These are phyloP conservation scores for Spinibarbus caldwelli DNA, from an alignment of 2,797 vertebrate species.

Conservation along the genomic window DNA sequence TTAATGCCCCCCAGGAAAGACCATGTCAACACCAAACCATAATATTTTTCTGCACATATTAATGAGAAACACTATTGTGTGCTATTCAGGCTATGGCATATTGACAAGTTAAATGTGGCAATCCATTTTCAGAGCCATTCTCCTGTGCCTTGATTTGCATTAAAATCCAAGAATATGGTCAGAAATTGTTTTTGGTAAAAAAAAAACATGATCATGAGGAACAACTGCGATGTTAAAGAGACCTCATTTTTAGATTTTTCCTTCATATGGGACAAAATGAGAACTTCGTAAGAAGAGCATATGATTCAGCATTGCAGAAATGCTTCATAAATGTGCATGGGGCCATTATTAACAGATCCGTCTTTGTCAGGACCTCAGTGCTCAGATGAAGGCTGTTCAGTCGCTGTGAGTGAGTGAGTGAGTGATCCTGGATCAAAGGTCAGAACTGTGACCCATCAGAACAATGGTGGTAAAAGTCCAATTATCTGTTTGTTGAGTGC, in stretches of 20 bases:
- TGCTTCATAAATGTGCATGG: not conserved
- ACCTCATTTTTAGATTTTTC: too few relatives aligned
- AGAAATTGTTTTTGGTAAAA: not conserved
- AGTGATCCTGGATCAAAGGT: slow-evolving; percentile 46
- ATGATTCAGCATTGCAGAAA: not conserved
- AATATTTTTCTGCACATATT: not conserved
- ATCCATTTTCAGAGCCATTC: not conserved
- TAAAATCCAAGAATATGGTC: not conserved
- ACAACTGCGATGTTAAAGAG: not conserved
- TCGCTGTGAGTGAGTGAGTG: too few relatives aligned
- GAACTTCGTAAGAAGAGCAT: not conserved
- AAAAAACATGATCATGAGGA: not conserved
- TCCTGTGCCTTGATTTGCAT: not conserved
- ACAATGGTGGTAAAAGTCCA: slow-evolving; percentile 53
- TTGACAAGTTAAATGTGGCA: not conserved
- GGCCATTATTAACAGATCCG: slow-evolving; percentile 56
- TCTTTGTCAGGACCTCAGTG: slow-evolving; percentile 49
- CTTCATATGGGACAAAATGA: not conserved
- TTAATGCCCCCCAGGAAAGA: slow-evolving; percentile 61
- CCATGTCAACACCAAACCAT: slow-evolving; percentile 54
- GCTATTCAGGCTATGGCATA: not conserved
- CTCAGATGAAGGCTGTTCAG: too few relatives aligned
- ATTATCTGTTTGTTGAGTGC: slow-evolving; percentile 72
- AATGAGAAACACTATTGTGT: not conserved
- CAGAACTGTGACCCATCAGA: not conserved